Percentiles rank a stretch among this genome's conserved stretches.
Conservation (phyloP, 2,113 vertebrate genomes). For the Sula dactylatra region DNA sequence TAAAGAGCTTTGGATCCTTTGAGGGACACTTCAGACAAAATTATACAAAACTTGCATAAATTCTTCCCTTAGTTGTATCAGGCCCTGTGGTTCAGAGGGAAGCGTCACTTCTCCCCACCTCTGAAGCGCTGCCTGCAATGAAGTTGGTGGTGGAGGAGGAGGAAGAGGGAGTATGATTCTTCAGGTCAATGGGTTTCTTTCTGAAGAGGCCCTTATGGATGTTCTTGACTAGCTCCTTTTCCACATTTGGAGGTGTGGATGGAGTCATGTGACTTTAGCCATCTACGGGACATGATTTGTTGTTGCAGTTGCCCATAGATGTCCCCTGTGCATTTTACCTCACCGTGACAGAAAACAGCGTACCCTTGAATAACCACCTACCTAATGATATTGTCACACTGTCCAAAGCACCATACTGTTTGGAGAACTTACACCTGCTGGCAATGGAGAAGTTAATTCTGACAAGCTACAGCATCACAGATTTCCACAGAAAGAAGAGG, state of each 20-base stretch:
- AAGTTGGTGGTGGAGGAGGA: not conserved
- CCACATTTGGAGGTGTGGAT: not conserved
- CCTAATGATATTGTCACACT: not conserved
- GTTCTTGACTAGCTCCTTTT: not conserved
- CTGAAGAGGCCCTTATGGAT: not conserved
- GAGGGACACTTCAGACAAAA: not conserved
- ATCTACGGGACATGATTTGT: not conserved
- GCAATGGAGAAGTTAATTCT: not conserved
- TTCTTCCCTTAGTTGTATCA: not conserved
- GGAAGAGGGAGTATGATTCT: not conserved
- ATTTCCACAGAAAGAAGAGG: not conserved
- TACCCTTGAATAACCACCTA: not conserved
- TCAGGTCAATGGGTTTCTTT: not conserved
- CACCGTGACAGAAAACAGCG: fast-evolving
- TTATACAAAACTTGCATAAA: not conserved
- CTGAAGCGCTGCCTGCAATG: not conserved
- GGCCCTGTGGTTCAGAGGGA: not conserved
- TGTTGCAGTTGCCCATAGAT: not conserved
- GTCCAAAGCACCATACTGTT: not conserved
- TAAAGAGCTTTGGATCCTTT: not conserved
- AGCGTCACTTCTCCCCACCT: not conserved
- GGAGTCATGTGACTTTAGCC: not conserved
- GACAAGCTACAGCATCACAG: not conserved
- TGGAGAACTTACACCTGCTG: not conserved
- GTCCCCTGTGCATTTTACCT: not conserved